Base-by-base conservation (phyloP, 1,140 invertebrate species). In the Idris sp. region DNA sequence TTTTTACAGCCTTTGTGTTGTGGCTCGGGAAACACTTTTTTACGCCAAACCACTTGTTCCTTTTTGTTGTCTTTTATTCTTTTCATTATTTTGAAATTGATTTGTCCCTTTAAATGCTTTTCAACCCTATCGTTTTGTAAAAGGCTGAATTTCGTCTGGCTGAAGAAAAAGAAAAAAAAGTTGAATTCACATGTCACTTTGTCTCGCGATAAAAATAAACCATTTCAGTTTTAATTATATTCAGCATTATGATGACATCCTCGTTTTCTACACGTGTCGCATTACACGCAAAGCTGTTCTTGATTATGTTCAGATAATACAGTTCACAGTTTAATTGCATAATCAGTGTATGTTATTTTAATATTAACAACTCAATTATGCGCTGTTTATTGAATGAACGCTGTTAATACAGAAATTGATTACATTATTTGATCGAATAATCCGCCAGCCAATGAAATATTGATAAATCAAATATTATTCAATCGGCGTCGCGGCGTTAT, bases 361-460 rank as follows among this genome's bases (percentile, higher is more conserved):
- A 74, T 67, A 67, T 61, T 61, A 65, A 74, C 48, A 67, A 54
- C 71, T 74, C 53, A 74, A 74, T 74, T 54, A 61, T 64, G 33
- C 25, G 22, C 13, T 61, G 43, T 62, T 56, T 74, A 40, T 61
- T 59, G 25, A 74, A 33, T 59, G 38, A 65, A 59, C 25, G 31
- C 28, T 53, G 18, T 65, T 58, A 28, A 51, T 31, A 61, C 40
- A 73, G 31, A 65, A 65, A 65, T 59, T 59, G 59, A 65, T 65
- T 54, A 61, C 18, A 67, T 61, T 61, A 48, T 74, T 54, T 53
- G 26, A 53, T 16, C 5, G 43, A 40, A 43, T 40, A 38, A 49
- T 15, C 4, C 14, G n/a, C 22, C 8, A 8, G 15, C 6, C 25
- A 8, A n/a, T n/a, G n/a, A n/a, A n/a, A n/a, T n/a, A 40, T 46